These are phyloP conservation scores for Orestias chungarensis DNA, from an alignment of 2,797 vertebrate species.

Conservation along the genomic window DNA sequence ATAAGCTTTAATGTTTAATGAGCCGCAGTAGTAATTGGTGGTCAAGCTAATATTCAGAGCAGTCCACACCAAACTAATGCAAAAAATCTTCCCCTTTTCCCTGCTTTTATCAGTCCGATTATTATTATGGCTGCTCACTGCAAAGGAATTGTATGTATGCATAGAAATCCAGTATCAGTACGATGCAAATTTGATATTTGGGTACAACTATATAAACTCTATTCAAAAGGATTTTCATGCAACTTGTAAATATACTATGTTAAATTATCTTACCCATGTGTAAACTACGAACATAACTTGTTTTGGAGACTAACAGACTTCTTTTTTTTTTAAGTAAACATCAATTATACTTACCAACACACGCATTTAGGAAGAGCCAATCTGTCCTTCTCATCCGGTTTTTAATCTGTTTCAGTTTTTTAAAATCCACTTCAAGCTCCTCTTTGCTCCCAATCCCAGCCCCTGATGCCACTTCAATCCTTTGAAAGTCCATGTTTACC, in stretches of 20 bases:
- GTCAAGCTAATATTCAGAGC: neutral
- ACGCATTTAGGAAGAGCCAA: constrained; percentile 99
- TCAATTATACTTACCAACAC: constrained; percentile 86
- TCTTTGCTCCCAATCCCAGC: constrained; percentile 92
- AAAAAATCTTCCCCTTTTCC: constrained; percentile 45
- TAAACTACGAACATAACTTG: neutral
- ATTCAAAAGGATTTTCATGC: neutral
- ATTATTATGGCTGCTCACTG: constrained; percentile 57
- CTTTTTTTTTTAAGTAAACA: neutral
- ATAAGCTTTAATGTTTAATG: neutral
- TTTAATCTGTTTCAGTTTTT: constrained; percentile 98
- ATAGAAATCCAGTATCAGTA: constrained; percentile 15
- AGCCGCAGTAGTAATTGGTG: neutral
- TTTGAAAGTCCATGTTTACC: constrained; percentile 95
- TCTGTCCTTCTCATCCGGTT: constrained; percentile 98
- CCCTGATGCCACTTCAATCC: constrained; percentile 92
- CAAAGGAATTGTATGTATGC: constrained; percentile 28
- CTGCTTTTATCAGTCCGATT: constrained; percentile 36
- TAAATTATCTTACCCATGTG: constrained; percentile 2
- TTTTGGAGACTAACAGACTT: neutral
- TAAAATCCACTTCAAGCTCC: constrained; percentile 96
- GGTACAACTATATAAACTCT: constrained; percentile 12
- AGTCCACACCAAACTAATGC: neutral
- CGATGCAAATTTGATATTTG: constrained; percentile 15
- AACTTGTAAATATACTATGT: constrained; percentile 15